Base-by-base conservation (phyloP, 2,113 vertebrate genomes). In the Dipodomys spectabilis region DNA sequence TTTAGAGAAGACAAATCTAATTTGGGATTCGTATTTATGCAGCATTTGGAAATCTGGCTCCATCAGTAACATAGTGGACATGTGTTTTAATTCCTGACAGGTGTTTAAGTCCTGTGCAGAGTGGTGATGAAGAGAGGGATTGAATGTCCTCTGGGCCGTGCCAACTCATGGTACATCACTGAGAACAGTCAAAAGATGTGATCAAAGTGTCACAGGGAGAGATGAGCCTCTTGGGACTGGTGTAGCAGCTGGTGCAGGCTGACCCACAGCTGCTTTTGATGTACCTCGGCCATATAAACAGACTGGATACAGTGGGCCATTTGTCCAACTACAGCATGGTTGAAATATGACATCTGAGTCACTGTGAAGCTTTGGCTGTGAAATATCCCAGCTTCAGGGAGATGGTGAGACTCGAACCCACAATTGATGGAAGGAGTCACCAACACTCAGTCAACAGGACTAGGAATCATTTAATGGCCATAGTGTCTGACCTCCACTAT, bases 291-390 rank as follows among this genome's bases (percentile, higher is more conserved):
- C 30, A 15, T 0, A 5, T 25, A 32, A 92, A 82, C 18, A 78
- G 60, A 25, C 73, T 84, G 22, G 39, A 86, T 60, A 25, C 72
- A 19, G 7, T 4, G 23, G 44, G 22, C 30, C 27, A 32, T 18
- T 20, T 19, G 11, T 82, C 6, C 0, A n/a, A 62, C 45, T 65
- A 18, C 3, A 35, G 75, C 2, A 7, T 0, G 2, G 35, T 0
- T 35, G 60, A 27, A 19, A 12, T 15, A 7, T 65, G 92, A 49
- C 65, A 73, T 69, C 1, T 49, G 82, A 79, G 27, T 84, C 64
- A 44, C 62, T 9, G 27, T 53, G 78, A 93, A 22, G 60, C 65
- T 77, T 25, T 60, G 65, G n/a, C 65, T 39, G 39, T 39, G 39
- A 39, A 39, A 39, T 39, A 3, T 39, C 39, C 39, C 39, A 39